phyloP scores from a whole-genome alignment of 2,888 invertebrate genomes.

The Seladonia tumulorum region DNA sequence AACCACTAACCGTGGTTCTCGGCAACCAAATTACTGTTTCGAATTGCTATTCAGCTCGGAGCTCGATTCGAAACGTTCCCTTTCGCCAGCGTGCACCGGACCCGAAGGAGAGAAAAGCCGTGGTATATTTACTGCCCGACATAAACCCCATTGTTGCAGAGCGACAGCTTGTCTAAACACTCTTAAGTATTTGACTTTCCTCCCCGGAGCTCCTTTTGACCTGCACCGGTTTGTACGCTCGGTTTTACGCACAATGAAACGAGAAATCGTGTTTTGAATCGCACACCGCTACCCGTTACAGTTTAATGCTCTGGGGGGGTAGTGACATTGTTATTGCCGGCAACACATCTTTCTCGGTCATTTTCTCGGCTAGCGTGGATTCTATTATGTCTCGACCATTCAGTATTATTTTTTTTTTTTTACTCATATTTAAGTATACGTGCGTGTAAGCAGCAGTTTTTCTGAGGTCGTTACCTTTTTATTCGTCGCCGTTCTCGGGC shows the following conservation, averaged over 20 bases:
- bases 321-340: constrained; percentile 25
- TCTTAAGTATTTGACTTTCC: constrained; percentile 76
- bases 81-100: neutral
- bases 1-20: neutral
- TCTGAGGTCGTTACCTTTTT: neutral
- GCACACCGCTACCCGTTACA: constrained; percentile 16
- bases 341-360: constrained; percentile 28
- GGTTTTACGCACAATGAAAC: constrained; percentile 74
- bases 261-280: constrained; percentile 74
- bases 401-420: neutral
- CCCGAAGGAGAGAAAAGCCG: constrained; percentile 9
- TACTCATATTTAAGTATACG: neutral
- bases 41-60: constrained; percentile 8
- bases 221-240: constrained; percentile 56
- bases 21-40: constrained; percentile 11
- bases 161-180: constrained; percentile 81
- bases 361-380: neutral
- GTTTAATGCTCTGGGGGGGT: constrained; percentile 27
- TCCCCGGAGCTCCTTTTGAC: constrained; percentile 34
- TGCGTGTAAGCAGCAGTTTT: neutral
- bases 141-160: constrained; percentile 71
- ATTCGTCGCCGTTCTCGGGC: neutral
- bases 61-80: constrained; percentile 7
- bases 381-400: neutral
- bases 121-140: constrained; percentile 57